These are phyloP conservation scores for Lamprotornis superbus DNA, from an alignment of 2,113 vertebrate genomes.

Conservation along the genomic window DNA sequence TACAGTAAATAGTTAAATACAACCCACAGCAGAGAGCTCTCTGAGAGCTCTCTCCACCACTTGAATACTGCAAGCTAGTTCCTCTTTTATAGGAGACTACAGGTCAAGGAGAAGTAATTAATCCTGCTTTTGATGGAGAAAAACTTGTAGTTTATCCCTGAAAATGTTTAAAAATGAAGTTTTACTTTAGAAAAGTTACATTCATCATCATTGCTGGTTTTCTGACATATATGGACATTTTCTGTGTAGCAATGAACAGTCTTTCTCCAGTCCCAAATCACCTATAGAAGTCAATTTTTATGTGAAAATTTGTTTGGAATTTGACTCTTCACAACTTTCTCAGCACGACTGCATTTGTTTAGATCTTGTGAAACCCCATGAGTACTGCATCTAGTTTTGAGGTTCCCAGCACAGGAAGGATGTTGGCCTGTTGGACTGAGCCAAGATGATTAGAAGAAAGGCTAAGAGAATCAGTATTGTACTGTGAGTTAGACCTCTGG, in stretches of 20 bases:
- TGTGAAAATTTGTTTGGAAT: neutral
- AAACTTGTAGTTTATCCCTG: neutral
- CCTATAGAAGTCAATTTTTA: neutral
- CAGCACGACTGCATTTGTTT: neutral
- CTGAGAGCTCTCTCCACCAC: neutral
- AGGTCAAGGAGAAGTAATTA: constrained; percentile 17
- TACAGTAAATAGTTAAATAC: constrained; percentile 30
- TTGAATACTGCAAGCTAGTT: neutral
- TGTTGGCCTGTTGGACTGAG: no score
- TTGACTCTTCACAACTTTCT: neutral
- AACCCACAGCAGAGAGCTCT: neutral
- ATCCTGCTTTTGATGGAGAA: neutral
- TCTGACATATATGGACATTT: neutral
- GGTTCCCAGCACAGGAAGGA: neutral
- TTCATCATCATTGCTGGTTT: neutral
- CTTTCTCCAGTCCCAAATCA: neutral
- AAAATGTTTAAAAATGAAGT: neutral
- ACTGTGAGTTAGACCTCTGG: no score
- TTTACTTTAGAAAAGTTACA: neutral
- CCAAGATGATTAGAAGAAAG: neutral
- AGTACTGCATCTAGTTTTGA: neutral
- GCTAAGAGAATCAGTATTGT: neutral
- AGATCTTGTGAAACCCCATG: neutral
- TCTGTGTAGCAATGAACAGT: neutral
- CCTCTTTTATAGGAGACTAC: neutral